Percentiles rank a stretch among this genome's conserved stretches.
Conservation (phyloP, 92 coral and sea anemone species). For the Paramuricea clavata region DNA sequence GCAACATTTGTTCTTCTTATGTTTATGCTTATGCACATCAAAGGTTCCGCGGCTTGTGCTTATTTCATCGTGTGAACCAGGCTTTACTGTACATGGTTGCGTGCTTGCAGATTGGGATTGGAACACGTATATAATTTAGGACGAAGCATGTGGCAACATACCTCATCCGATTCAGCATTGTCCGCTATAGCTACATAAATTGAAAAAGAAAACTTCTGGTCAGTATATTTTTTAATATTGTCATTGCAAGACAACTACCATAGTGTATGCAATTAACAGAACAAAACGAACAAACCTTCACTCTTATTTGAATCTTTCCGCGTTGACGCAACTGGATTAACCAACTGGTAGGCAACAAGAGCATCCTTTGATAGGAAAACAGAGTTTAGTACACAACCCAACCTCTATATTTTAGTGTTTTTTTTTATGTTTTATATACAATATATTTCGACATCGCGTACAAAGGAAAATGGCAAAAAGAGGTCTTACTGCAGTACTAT, state of each 20-base stretch:
- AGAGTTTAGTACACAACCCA: too few relatives aligned
- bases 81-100: too few relatives aligned
- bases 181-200: not conserved
- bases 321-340: not conserved
- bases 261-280: not conserved
- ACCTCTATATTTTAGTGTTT: too few relatives aligned
- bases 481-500: too few relatives aligned
- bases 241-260: not conserved
- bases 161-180: conserved; percentile 20
- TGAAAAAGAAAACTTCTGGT: not conserved
- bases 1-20: too few relatives aligned
- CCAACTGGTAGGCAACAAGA: not conserved
- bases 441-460: too few relatives aligned
- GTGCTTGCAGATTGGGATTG: too few relatives aligned
- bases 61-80: not conserved
- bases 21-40: too few relatives aligned
- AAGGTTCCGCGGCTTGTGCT: too few relatives aligned
- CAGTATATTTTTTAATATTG: not conserved
- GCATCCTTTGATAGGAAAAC: conserved; percentile 9
- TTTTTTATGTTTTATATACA: not conserved
- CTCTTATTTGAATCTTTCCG: conserved; percentile 4
- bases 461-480: too few relatives aligned
- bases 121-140: not conserved
- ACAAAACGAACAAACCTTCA: not conserved
- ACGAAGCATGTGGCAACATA: not conserved